Evolutionary conservation across 2,888 invertebrate species (phyloP).

Genomic region (Philereme vetulata): DNA sequence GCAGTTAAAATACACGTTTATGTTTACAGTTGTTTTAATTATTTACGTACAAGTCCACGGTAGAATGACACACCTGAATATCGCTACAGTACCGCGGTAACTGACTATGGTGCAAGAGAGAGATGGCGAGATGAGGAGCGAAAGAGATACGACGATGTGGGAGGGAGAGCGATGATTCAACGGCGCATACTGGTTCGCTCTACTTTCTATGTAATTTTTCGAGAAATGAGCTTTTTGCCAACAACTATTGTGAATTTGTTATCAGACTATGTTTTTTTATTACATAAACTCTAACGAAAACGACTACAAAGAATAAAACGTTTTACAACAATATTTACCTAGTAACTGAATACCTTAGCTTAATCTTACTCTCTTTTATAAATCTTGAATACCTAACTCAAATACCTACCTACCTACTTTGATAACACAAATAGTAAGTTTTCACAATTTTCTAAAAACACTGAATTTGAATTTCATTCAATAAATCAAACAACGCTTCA

Average conservation of each 20-base stretch:
- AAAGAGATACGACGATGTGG: slow-evolving; percentile 70
- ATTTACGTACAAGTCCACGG: slow-evolving; percentile 63
- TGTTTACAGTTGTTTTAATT: slow-evolving; percentile 40
- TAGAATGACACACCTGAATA: slow-evolving; percentile 63
- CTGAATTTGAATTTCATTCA: slow-evolving; percentile 22
- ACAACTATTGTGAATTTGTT: slow-evolving; percentile 15
- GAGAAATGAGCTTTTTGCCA: slow-evolving; percentile 38
- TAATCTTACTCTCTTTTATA: too few relatives aligned
- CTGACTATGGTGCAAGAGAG: slow-evolving; percentile 71
- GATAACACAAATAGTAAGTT: background rate
- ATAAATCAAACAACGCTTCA: slow-evolving; percentile 13
- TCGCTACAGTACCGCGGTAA: slow-evolving; percentile 70
- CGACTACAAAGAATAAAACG: too few relatives aligned
- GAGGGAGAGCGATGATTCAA: slow-evolving; percentile 75
- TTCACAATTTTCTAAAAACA: background rate
- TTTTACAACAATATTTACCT: too few relatives aligned
- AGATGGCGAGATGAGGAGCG: slow-evolving; percentile 65
- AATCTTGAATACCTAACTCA: too few relatives aligned
- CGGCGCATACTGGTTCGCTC: slow-evolving; percentile 71
- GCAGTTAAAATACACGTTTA: slow-evolving; percentile 23
- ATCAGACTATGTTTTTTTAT: too few relatives aligned
- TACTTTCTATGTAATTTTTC: slow-evolving; percentile 48
- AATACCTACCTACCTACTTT: too few relatives aligned
- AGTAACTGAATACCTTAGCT: too few relatives aligned
- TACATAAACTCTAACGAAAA: too few relatives aligned